Base-by-base conservation (phyloP, 2,797 vertebrate genomes). In the Argya squamiceps region DNA sequence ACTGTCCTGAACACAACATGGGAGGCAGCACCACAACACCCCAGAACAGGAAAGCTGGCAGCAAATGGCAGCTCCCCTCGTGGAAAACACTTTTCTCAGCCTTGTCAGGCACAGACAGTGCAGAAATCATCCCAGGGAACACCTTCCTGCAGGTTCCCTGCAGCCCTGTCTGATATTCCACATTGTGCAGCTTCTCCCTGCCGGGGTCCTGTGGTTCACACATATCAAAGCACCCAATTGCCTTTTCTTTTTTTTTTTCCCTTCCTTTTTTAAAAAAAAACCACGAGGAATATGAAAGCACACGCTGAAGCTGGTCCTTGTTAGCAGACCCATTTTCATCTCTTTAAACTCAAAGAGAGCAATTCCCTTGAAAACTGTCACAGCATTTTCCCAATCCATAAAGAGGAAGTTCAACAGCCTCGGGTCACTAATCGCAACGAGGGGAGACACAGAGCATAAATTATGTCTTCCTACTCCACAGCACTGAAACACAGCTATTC, bases 391-490 rank as follows among this genome's bases (percentile, higher is more conserved):
- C 52, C 93, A 85, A 98, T 98, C 97, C 97, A 97, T 98, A 98
- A 98, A 98, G 96, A 92, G 96, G 95, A 97, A 97, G 97, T 98
- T 98, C 97, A 98, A 98, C 97, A 98, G 98, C 98, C 97, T 97
- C 96, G 93, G 97, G 98, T 98, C 98, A 98, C 97, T 96, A 93
- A 96, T 96, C 52, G 63, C 56, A 80, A 89, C 86, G 23, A 24
- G 50, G 41, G 55, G 60, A 70, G 84, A 87, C 43, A 89, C 67
- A 74, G 47, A 77, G 93, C 55, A 93, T 75, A 95, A 97, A 97
- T 88, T 88, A 95, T 27, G 56, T 26, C 83, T 85, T 84, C 80
- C 74, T 92, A 83, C 63, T 90, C 79, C 96, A 84, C 92, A 90
- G 85, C 73, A 74, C 64, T 76, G 73, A 93, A 88, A 92, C 69